Percentiles rank a stretch among this genome's conserved stretches.
These are phyloP conservation scores for Noctua janthe DNA, from an alignment of 2,888 invertebrate species.

Conservation along the genomic window DNA sequence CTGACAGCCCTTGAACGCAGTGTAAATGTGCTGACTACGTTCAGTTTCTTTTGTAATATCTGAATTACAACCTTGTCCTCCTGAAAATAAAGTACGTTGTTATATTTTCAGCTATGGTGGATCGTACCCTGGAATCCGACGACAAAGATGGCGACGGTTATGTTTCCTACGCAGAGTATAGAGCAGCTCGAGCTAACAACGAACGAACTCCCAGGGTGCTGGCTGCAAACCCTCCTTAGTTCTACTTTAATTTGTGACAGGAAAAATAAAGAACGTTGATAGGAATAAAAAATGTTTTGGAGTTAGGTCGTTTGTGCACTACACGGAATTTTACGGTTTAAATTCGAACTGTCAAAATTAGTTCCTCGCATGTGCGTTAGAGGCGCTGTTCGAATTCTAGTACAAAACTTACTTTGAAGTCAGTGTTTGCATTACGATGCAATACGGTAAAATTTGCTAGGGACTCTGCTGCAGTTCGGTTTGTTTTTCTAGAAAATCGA, in stretches of 20 bases:
- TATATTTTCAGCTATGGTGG: conserved; percentile 93
- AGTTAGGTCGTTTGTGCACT: no score
- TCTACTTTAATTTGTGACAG: neutral
- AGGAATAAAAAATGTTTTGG: neutral
- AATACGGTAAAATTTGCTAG: neutral
- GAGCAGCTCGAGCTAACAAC: conserved; percentile 80
- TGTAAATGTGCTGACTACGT: neutral
- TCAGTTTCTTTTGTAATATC: neutral
- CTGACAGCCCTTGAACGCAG: neutral
- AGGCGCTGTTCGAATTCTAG: neutral
- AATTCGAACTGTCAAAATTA: neutral
- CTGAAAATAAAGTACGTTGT: neutral
- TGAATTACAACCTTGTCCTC: neutral
- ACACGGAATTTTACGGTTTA: neutral
- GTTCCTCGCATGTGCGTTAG: neutral
- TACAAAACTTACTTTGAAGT: neutral
- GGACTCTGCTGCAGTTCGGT: neutral
- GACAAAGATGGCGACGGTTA: conserved; percentile 96
- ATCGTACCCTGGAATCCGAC: conserved; percentile 95
- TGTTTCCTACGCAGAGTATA: conserved; percentile 94
- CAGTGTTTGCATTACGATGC: neutral
- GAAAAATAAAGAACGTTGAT: neutral
- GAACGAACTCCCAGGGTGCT: conserved; percentile 80
- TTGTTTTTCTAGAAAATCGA: neutral
- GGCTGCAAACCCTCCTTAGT: conserved; percentile 64